Evolutionary conservation across 2,888 invertebrate genomes (phyloP), one percentile per base, ranked within the genome.

Genomic region (Microplitis deprimator): DNA sequence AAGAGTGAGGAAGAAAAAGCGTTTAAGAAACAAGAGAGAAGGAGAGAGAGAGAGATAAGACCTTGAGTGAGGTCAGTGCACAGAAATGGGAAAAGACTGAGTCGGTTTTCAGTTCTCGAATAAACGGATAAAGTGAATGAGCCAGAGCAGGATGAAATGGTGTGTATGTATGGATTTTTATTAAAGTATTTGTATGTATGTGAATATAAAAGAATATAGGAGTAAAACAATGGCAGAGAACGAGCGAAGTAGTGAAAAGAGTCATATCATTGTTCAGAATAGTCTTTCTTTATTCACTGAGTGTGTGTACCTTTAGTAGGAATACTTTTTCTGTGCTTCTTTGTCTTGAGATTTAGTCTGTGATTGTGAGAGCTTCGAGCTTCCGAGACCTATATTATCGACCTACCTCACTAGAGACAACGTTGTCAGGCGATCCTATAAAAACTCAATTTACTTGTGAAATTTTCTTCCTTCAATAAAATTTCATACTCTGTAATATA

Each of bases 21-120:
- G 20, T 40, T 62, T 67, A 60, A 69, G 73, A 72, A 69, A 60
- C 72, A 75, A 16, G 17, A n/a, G 50, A 62, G 10, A 5, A 50
- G 13, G 50, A 50, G 50, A 13, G 13, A 50, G 50, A 50, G 50
- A 50, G 50, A 80, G 84, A 82, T 83, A 83, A 84, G 82, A 83
- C 84, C 83, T 86, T 86, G 85, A 75, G 84, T 75, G 80, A 84
- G 86, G 86, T 86, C 85, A 85, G 85, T 77, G 81, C 81, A 77
- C 81, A 77, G 69, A 77, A 78, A 79, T 67, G 78, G 79, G 77
- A 79, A 75, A 69, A 79, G 59, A 64, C 73, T 38, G 69, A 76
- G 68, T 20, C 76, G 65, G 62, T 65, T 73, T 73, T 73, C 73
- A 59, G 38, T 50, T 50, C 59, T 50, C 67, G 76, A 75, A 80